Conservation (phyloP, 2,888 invertebrate species). For the Theodoxus fluviatilis region DNA sequence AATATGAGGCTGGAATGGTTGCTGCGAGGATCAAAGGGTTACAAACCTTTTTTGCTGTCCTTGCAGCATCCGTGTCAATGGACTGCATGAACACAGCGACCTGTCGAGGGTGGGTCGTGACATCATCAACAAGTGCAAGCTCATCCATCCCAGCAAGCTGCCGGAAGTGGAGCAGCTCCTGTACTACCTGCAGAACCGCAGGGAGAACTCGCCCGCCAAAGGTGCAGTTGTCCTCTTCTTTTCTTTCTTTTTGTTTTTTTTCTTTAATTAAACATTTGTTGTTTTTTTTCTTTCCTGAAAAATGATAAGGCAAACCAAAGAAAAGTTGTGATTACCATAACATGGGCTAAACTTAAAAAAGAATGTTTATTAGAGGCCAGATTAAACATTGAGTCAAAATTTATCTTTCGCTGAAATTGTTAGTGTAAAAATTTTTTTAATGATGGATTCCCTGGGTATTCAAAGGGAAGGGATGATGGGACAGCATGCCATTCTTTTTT, state of each 20-base stretch:
- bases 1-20: too few species aligned
- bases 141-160: constrained; percentile 82
- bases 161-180: constrained; percentile 87
- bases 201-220: constrained; percentile 66
- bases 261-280: too few species aligned
- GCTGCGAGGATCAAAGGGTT: too few species aligned
- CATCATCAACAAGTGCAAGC: constrained; percentile 84
- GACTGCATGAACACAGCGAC: constrained; percentile 81
- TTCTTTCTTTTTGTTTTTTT: neutral
- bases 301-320: neutral
- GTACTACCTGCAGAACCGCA: constrained; percentile 83
- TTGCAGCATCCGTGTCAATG: constrained; percentile 73
- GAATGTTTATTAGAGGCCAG: too few species aligned
- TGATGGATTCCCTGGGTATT: too few species aligned
- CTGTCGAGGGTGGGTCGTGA: constrained; percentile 81
- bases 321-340: too few species aligned
- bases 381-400: too few species aligned
- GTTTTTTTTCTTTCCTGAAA: neutral
- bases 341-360: too few species aligned
- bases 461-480: too few species aligned
- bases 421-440: too few species aligned
- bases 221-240: constrained; percentile 33
- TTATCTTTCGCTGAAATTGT: too few species aligned
- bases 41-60: neutral
- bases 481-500: too few species aligned